Evolutionary conservation across 2,888 invertebrate genomes (phyloP).

Genomic region (Gastracanthus pulcherrimus): DNA sequence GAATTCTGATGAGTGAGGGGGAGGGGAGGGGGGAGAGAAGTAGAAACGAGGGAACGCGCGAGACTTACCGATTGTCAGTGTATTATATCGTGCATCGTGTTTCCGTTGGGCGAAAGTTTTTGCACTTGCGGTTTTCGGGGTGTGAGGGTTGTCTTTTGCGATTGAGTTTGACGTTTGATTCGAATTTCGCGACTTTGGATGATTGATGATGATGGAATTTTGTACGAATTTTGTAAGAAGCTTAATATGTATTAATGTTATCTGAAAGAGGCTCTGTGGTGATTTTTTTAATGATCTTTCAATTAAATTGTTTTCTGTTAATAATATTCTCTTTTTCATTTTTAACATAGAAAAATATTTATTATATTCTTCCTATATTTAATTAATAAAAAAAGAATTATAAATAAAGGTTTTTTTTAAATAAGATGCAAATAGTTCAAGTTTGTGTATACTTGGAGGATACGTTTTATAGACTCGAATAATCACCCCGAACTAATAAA

Average conservation of each 20-base stretch:
- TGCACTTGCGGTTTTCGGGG: neutral
- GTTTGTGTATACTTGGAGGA: too few relatives aligned
- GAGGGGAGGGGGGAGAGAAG: neutral
- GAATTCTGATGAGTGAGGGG: constrained; percentile 6
- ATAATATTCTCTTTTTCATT: neutral
- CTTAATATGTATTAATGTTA: too few relatives aligned
- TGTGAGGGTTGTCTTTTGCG: neutral
- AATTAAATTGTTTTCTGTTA: too few relatives aligned
- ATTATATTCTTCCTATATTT: too few relatives aligned
- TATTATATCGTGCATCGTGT: neutral
- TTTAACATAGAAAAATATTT: too few relatives aligned
- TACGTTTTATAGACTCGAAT: too few relatives aligned
- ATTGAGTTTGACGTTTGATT: neutral
- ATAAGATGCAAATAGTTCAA: too few relatives aligned
- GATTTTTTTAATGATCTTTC: too few relatives aligned
- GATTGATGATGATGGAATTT: neutral
- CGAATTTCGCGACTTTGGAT: neutral
- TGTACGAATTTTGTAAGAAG: neutral
- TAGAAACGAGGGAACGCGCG: neutral
- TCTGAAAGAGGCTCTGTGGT: too few relatives aligned
- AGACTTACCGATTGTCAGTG: neutral
- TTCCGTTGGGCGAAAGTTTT: neutral
- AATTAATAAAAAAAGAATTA: too few relatives aligned
- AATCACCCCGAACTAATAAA: too few relatives aligned
- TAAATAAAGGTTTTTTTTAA: too few relatives aligned